Evolutionary conservation across 2,888 invertebrate genomes (phyloP).

Genomic region (Nymphalis urticae): DNA sequence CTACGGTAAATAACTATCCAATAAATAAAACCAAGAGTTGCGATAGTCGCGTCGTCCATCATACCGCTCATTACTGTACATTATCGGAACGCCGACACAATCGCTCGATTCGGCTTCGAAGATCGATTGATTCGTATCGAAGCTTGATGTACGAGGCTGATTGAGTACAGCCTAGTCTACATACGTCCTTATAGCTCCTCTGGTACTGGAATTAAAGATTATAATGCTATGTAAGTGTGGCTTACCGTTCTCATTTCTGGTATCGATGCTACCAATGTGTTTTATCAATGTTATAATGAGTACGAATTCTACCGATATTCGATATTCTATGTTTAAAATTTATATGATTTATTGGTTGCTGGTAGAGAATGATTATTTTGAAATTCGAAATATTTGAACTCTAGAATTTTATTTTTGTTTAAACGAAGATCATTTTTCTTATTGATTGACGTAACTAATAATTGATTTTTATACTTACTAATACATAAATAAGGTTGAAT

Average conservation of each 20-base stretch:
- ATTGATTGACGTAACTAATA: too few relatives aligned
- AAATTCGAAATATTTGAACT: constrained; percentile 2
- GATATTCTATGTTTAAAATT: not conserved
- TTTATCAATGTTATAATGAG: constrained; percentile 24
- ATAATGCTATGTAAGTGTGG: constrained; percentile 9
- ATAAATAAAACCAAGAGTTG: constrained; percentile 36
- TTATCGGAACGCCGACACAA: constrained; percentile 45
- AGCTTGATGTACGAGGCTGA: constrained; percentile 33
- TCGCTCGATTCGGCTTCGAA: constrained; percentile 44
- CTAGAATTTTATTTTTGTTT: too few relatives aligned
- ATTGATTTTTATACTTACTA: not conserved
- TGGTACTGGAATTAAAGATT: constrained; percentile 11
- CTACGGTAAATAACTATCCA: constrained; percentile 27
- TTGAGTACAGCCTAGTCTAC: constrained; percentile 28
- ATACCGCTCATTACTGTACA: constrained; percentile 44
- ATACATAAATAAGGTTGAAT: not conserved
- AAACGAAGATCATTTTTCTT: too few relatives aligned
- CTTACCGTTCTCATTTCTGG: constrained; percentile 15
- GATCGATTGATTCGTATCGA: constrained; percentile 47
- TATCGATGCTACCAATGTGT: constrained; percentile 8
- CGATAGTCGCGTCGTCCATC: constrained; percentile 42
- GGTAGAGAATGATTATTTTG: constrained; percentile 4
- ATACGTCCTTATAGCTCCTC: constrained; percentile 17
- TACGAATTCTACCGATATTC: constrained; percentile 15
- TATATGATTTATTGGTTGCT: constrained; percentile 15